A percentile compares a stretch with the other conserved stretches of the same genome.
phyloP scores from a whole-genome alignment of 2,113 vertebrate species.

The Pimephales promelas region DNA sequence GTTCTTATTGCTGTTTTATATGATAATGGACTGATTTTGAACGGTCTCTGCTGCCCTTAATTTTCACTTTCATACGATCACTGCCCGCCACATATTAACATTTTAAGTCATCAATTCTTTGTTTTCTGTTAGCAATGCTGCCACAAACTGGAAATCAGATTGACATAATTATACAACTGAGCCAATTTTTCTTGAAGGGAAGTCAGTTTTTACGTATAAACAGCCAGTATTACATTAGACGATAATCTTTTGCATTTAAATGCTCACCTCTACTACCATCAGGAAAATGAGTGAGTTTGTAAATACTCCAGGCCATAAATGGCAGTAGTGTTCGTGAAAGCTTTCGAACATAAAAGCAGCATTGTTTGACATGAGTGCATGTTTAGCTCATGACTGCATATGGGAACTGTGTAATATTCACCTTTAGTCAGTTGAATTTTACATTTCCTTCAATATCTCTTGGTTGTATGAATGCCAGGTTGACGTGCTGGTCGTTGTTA shows the following conservation, averaged over 20 bases:
- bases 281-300: constrained; percentile 2
- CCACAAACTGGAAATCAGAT: constrained; percentile 23
- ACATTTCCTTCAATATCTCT: neutral
- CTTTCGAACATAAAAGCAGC: neutral
- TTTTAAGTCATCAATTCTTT: neutral
- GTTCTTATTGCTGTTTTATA: neutral
- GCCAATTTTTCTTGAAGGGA: neutral
- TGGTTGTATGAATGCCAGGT: neutral
- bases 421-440: neutral
- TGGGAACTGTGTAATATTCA: neutral
- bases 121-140: constrained; percentile 15
- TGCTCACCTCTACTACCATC: neutral
- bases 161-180: neutral
- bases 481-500: neutral
- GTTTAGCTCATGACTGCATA: constrained; percentile 15
- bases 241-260: neutral
- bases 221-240: neutral
- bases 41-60: neutral
- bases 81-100: neutral
- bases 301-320: neutral
- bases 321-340: neutral
- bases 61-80: neutral
- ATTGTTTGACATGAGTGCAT: constrained; percentile 13
- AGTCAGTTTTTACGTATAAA: neutral
- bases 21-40: neutral